Evolutionary conservation across 2,888 invertebrate species (phyloP), one percentile per base, ranked within the genome.

Genomic region (Theodoxus fluviatilis): DNA sequence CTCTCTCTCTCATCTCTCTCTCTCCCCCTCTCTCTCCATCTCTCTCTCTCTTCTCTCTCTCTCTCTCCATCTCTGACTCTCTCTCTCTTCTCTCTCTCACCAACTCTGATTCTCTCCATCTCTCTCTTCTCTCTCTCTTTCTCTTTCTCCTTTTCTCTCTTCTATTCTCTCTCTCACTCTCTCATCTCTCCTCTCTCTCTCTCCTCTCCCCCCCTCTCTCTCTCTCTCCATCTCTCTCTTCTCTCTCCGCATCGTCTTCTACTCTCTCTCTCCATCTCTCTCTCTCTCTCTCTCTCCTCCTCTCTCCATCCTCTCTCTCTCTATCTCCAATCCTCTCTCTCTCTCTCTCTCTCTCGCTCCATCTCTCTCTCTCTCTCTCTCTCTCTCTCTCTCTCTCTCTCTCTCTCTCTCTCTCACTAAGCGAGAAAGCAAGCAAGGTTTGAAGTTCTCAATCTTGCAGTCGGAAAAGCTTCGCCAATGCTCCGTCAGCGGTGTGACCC

Each of bases 221-320:
- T 59, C 43, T 43, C 22, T 35, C 49, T 64, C 47, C 49, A 35
- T 47, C 25, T 63, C 31, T 63, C 33, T 38, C 35, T 22, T 31
- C 25, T 66, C 66, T 66, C 6, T 66, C 47, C 47, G 25, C 47
- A 43, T 43, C 47, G 40, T 28, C 47, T 28, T 66, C 66, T 47
- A 28, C 4, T 22, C 25, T 22, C 52, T 52, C 6, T 52, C 4
- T n/a, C 52, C n/a, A 6, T 52, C 25, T 52, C 25, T 25, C n/a
- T n/a, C 52, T 52, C 52, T 6, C 6, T 52, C 52, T 52, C 6
- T 52, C 52, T 52, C 18, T 52, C 52, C n/a, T 4, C 25, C 12
- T 6, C 25, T 59, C 28, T 59, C 25, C 33, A 15, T 59, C 18
- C 25, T 52, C 18, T 52, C 25, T 52, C 22, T 52, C 52, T 52